Base-by-base conservation (phyloP, 2,797 vertebrate species). In the Onychomys arenicola region DNA sequence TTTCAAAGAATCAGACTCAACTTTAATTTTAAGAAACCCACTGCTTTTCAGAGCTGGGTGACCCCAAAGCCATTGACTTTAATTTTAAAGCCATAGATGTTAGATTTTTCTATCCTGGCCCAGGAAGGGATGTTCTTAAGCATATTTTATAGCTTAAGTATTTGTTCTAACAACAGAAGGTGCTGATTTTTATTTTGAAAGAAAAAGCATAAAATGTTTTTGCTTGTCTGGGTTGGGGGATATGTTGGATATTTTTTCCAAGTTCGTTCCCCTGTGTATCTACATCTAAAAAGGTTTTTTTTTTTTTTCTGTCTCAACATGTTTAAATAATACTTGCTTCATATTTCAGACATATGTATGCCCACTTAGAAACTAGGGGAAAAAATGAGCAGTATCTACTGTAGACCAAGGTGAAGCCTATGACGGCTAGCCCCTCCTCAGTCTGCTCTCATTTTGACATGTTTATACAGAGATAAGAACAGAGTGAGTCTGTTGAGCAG, bases 261-360 rank as follows among this genome's bases (percentile, higher is more conserved):
- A 77, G 61, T 75, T 83, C 49, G 61, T 96, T 37, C 89, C 29
- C 29, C 88, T 73, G 32, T 92, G n/a, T 73, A 78, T 46, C 17
- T 57, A 21, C 87, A 96, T 67, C 12, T 84, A 69, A 59, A 90
- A 80, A 73, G 0, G 4, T 61, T 77, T 61, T 75, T 75, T 32
- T 94, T 94, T 89, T 87, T n/a, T 89, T 87, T 21, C 77, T 67
- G 67, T 29, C 40, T 43, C 16, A 34, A 34, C 88, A n/a, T 6
- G 2, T 57, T 32, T n/a, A 87, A 91, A 96, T 93, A 63, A 59
- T 57, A 16, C 6, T 77, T 40, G 52, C 12, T 37, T 87, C 19
- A 0, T 57, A 6, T 52, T 3, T 91, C 43, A 7, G 19, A 21
- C 1, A 85, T 82, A 8, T 43, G 84, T 16, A 5, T 17, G 52